Base-by-base conservation (phyloP, 2,888 invertebrate genomes). In the Stomorhina lunata region DNA sequence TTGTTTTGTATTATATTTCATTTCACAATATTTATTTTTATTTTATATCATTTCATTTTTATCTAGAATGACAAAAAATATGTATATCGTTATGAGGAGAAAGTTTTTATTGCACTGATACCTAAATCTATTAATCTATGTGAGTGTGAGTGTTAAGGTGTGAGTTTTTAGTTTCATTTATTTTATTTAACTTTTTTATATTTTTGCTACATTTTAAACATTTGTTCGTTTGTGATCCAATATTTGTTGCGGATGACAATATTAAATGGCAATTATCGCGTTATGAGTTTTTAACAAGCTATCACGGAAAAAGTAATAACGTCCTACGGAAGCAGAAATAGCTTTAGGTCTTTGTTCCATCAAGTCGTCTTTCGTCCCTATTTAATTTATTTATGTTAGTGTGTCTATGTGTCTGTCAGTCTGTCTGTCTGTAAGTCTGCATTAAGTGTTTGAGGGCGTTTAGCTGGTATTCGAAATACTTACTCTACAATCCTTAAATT, bases 251-350 rank as follows among this genome's bases (percentile, higher is more conserved):
- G 71, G 59, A 72, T 72, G 79, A 80, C 65, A 68, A 66, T 68
- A 80, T 73, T 73, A 73, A 73, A 75, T 80, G 80, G 63, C 80
- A 73, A 80, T 80, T 80, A 80, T 69, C 68, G 63, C 73, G 73
- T 80, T 73, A 73, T 80, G 80, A 80, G 61, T 80, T 73, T 63
- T 61, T 61, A 61, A 55, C 61, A 61, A 68, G 53, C 32, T 61
- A 59, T 72, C 71, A 50, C 25, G 25, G 59, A 50, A 71, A 72
- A 72, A 50, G 48, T 59, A 50, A 72, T 72, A 72, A 72, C 25
- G 59, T 27, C n/a, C 25, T 48, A 50, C 48, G 59, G 71, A 72
- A 50, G 71, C 37, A 34, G 59, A 50, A 61, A 72, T 72, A 59
- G 45, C 71, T 59, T 48, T 27, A 61, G 71, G 71, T n/a, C 34